These are phyloP conservation scores for Aspidoscelis tigris DNA, from an alignment of 2,113 vertebrate species.

Conservation along the genomic window DNA sequence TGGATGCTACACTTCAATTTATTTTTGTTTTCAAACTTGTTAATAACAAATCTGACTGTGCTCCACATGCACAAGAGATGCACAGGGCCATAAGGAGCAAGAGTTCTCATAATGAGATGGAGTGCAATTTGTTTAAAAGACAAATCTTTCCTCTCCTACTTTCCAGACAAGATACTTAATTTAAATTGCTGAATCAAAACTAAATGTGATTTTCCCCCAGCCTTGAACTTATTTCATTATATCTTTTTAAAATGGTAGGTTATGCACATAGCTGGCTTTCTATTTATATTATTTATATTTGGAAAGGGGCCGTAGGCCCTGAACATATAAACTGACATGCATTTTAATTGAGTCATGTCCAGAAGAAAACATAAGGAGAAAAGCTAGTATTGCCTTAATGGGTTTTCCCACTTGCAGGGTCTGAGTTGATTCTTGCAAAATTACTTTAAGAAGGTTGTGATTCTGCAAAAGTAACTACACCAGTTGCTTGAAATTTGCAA, in stretches of 20 bases:
- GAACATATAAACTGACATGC: not conserved
- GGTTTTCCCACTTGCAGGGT: not conserved
- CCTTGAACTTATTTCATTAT: conserved; percentile 35
- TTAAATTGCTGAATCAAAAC: conserved; percentile 41
- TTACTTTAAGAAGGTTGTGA: no score
- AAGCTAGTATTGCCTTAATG: not conserved
- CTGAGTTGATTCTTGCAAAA: not conserved
- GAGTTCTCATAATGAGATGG: conserved; percentile 16
- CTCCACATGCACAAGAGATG: conserved; percentile 3
- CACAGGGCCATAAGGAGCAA: not conserved
- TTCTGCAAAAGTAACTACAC: not conserved
- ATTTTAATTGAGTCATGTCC: conserved; percentile 15
- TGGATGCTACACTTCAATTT: conserved; percentile 33
- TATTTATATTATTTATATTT: conserved; percentile 7
- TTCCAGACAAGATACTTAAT: conserved; percentile 44
- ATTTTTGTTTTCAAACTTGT: conserved; percentile 34
- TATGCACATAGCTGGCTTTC: conserved; percentile 3
- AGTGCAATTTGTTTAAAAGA: conserved; percentile 42
- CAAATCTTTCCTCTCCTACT: not conserved
- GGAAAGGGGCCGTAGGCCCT: not conserved
- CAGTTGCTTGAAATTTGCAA: no score
- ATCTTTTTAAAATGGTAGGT: conserved; percentile 6
- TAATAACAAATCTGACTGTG: not conserved
- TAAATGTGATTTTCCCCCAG: conserved; percentile 34
- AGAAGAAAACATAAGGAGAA: conserved; percentile 26